Conservation (phyloP, 2,888 invertebrate species). For the Cephonodes hylas region DNA sequence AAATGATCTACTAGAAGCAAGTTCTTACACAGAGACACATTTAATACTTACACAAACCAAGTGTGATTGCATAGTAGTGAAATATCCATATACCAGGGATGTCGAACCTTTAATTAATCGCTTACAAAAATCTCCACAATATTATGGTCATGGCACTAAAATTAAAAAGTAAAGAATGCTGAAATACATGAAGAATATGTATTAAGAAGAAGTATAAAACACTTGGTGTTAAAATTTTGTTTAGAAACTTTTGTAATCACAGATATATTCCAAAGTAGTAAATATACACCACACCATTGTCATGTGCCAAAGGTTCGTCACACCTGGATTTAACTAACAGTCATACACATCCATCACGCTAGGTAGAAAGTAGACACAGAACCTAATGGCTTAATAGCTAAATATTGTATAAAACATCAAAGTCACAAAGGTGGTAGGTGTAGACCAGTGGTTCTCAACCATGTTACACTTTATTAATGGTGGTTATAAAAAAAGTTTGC, state of each 20-base stretch:
- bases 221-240: not conserved
- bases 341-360: not conserved
- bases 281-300: not conserved
- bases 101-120: not conserved
- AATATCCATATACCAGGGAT: not conserved
- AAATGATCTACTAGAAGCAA: not conserved
- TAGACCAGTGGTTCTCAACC: not conserved
- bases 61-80: not conserved
- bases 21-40: not conserved
- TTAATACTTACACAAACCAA: not conserved
- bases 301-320: not conserved
- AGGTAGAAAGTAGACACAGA: not conserved
- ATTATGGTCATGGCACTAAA: not conserved
- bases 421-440: not conserved
- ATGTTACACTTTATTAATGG: no score
- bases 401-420: not conserved
- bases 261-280: conserved; percentile 18
- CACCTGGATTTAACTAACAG: not conserved
- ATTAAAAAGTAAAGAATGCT: not conserved
- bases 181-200: not conserved
- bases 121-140: not conserved
- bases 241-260: conserved; percentile 15
- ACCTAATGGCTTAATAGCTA: not conserved
- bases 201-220: not conserved
- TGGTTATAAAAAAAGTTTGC: not conserved